Conservation (phyloP, 2,888 invertebrate species). For the Macrophya alboannulata region DNA sequence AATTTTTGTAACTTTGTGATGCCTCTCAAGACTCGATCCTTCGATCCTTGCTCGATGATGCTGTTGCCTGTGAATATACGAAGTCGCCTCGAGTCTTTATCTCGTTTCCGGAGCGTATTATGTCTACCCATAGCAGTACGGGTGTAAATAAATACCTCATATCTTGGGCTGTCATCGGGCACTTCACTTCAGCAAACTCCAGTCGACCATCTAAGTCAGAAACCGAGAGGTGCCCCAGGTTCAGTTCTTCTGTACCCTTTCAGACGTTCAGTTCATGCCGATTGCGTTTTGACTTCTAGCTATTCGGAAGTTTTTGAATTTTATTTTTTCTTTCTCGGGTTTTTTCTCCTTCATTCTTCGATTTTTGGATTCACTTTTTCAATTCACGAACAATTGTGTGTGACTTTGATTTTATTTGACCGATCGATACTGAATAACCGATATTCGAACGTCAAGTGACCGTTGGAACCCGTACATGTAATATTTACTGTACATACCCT, state of each 20-base stretch:
- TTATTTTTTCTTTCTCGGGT: constrained; percentile 5
- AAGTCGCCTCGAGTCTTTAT: constrained; percentile 65
- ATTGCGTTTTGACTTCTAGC: not conserved
- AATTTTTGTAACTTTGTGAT: not conserved
- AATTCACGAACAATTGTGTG: not conserved
- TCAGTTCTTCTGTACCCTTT: constrained; percentile 31
- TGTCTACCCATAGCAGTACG: constrained; percentile 69
- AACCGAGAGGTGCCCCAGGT: constrained; percentile 35
- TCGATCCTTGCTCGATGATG: constrained; percentile 3
- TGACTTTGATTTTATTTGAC: not conserved
- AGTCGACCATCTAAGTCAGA: constrained; percentile 21
- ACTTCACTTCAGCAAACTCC: constrained; percentile 61
- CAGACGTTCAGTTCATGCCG: not conserved
- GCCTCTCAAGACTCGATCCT: not conserved
- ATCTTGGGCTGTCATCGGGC: constrained; percentile 72
- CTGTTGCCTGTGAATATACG: constrained; percentile 16
- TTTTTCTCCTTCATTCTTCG: not conserved
- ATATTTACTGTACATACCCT: not conserved
- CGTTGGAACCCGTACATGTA: not conserved
- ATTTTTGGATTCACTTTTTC: constrained; percentile 32
- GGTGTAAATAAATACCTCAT: constrained; percentile 75
- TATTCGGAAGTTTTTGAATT: not conserved
- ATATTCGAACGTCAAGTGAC: constrained; percentile 3
- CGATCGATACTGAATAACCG: not conserved
- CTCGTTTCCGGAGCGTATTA: constrained; percentile 75